Conservation (phyloP, 2,797 vertebrate genomes). For the Sebastes wilsoni region DNA sequence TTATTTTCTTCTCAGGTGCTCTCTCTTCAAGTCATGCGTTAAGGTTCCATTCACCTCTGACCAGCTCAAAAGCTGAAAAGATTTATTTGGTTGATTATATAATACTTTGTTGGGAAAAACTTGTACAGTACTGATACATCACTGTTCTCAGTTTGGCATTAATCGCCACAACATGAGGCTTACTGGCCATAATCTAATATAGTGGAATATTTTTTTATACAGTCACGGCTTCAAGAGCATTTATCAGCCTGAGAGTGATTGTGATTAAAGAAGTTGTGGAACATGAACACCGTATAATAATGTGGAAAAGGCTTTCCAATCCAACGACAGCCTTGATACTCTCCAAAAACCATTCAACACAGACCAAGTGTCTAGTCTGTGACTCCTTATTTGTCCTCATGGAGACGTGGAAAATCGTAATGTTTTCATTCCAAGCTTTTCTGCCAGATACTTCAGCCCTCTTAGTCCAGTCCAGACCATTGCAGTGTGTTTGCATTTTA, state of each 20-base stretch:
- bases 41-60: constrained; percentile 17
- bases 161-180: constrained; percentile 33
- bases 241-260: constrained; percentile 56
- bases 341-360: constrained; percentile 77
- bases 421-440: constrained; percentile 81
- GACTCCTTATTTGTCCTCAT: constrained; percentile 83
- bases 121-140: constrained; percentile 8
- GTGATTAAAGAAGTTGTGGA: constrained; percentile 70
- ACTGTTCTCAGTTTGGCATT: constrained; percentile 38
- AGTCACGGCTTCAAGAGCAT: constrained; percentile 63
- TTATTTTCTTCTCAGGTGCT: not conserved
- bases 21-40: not conserved
- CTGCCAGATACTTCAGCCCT: constrained; percentile 77
- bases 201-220: constrained; percentile 51
- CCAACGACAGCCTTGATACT: constrained; percentile 58
- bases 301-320: constrained; percentile 79
- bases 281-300: constrained; percentile 68
- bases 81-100: constrained; percentile 23
- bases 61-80: constrained; percentile 11
- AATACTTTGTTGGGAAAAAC: constrained; percentile 24
- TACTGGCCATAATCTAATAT: constrained; percentile 45
- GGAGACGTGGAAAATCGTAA: constrained; percentile 83
- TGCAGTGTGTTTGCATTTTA: constrained; percentile 71
- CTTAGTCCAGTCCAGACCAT: constrained; percentile 63
- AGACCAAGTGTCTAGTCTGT: constrained; percentile 76